Evolutionary conservation across 1,140 invertebrate genomes (phyloP).

Genomic region (Antheraea mylitta): DNA sequence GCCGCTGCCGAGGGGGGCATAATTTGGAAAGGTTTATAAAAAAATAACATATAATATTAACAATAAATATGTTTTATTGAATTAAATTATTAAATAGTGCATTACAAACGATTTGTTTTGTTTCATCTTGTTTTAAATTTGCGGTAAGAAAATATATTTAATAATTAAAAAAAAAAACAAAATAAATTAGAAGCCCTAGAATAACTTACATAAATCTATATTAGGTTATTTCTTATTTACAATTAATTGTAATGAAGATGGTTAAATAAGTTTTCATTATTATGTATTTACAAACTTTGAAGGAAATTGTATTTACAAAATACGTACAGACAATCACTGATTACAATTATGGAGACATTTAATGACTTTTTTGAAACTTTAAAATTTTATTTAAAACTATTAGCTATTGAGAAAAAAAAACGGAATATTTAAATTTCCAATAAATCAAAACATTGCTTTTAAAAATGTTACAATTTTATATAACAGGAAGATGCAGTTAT

Average conservation of each 20-base stretch:
- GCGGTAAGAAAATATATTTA: background rate
- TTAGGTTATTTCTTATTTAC: slow-evolving; percentile 37
- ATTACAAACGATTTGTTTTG: slow-evolving; percentile 22
- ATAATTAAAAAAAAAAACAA: background rate
- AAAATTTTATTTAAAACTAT: no score
- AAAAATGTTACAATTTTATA: no score
- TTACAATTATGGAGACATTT: no score
- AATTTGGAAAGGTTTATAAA: no score
- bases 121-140: slow-evolving; percentile 26
- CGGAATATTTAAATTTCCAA: no score
- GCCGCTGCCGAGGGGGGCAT: no score
- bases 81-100: slow-evolving; percentile 61
- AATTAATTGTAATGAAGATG: slow-evolving; percentile 24
- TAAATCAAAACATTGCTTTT: no score
- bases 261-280: slow-evolving; percentile 17
- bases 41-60: slow-evolving; percentile 48
- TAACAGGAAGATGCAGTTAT: no score
- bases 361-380: no score
- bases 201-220: slow-evolving; percentile 42
- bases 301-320: no score
- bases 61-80: slow-evolving; percentile 66
- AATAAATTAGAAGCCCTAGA: slow-evolving; percentile 42
- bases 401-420: no score
- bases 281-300: slow-evolving; percentile 32
- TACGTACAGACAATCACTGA: no score